Conservation (phyloP, 2,113 vertebrate genomes). For the Pseudolaguvia tuberculata region DNA sequence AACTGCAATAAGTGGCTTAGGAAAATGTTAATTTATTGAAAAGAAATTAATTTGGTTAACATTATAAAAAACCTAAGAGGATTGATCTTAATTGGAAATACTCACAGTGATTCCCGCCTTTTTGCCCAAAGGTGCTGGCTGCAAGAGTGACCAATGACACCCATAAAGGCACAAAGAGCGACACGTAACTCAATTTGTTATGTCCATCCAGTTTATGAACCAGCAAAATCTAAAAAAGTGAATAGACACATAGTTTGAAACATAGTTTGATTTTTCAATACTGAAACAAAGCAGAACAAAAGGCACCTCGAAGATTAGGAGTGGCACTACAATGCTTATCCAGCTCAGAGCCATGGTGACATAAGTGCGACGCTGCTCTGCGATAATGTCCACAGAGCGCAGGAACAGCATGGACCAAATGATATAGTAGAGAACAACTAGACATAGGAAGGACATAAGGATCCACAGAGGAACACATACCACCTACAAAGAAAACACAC, state of each 20-base stretch:
- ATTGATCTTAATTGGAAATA: conserved; percentile 38
- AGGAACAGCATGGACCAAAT: conserved; percentile 97
- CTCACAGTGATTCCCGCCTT: conserved; percentile 98
- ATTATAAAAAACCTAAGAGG: too few relatives aligned
- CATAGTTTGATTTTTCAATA: neutral
- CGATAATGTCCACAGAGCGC: conserved; percentile 94
- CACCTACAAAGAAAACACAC: conserved; percentile 68
- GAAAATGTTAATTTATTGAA: too few relatives aligned
- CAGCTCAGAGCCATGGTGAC: conserved; percentile 98
- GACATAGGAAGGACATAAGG: conserved; percentile 96
- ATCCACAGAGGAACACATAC: conserved; percentile 98
- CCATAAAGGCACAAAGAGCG: conserved; percentile 94
- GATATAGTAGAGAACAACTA: conserved; percentile 97
- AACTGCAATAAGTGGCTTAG: too few relatives aligned
- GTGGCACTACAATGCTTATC: conserved; percentile 95
- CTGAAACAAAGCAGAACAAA: neutral
- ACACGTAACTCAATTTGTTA: conserved; percentile 86
- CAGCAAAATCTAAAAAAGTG: conserved; percentile 77
- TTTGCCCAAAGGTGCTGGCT: conserved; percentile 95
- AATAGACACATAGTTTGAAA: conserved; percentile 14
- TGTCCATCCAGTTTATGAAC: conserved; percentile 92
- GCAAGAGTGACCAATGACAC: conserved; percentile 93
- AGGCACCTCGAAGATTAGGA: conserved; percentile 90
- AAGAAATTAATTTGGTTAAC: too few relatives aligned
- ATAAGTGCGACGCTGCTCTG: conserved; percentile 91